Conservation (phyloP, 2,797 vertebrate species). For the Tenualosa thibaudeaui region DNA sequence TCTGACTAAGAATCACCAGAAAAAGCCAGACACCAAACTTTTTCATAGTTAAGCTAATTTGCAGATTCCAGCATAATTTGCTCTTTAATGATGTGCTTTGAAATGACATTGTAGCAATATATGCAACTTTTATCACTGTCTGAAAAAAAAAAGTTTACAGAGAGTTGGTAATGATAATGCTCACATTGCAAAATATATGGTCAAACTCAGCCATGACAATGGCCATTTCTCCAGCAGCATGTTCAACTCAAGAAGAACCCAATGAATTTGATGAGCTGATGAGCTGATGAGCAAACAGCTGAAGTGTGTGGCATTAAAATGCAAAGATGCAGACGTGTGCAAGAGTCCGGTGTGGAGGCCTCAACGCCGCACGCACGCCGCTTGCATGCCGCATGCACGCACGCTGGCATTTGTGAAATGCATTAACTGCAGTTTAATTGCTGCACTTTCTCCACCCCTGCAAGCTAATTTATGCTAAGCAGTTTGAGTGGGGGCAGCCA, state of each 20-base stretch:
- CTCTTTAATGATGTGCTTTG: background rate
- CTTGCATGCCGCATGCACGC: constrained; percentile 18
- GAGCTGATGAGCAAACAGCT: constrained; percentile 22
- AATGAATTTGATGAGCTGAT: background rate
- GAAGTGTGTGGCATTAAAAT: constrained; percentile 47
- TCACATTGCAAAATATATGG: background rate
- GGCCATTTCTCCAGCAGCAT: background rate
- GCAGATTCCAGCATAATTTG: constrained; percentile 1
- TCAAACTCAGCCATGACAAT: background rate
- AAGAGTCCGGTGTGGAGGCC: constrained; percentile 37
- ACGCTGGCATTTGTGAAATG: constrained; percentile 49
- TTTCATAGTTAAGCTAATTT: constrained; percentile 22
- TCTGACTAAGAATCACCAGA: background rate
- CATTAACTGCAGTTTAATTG: constrained; percentile 57
- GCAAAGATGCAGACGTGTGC: constrained; percentile 35
- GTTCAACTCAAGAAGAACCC: background rate
- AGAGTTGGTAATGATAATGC: background rate
- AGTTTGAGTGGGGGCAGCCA: constrained; percentile 35
- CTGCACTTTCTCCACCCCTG: constrained; percentile 41
- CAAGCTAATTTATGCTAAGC: constrained; percentile 45
- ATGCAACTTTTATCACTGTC: constrained; percentile 1
- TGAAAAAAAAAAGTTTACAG: background rate
- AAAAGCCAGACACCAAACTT: constrained; percentile 12
- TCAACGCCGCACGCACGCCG: constrained; percentile 30
- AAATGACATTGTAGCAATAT: background rate